A percentile compares a stretch with the other conserved stretches of the same genome.
Evolutionary conservation across 2,888 invertebrate species (phyloP).

Genomic region (Elysia crispata): DNA sequence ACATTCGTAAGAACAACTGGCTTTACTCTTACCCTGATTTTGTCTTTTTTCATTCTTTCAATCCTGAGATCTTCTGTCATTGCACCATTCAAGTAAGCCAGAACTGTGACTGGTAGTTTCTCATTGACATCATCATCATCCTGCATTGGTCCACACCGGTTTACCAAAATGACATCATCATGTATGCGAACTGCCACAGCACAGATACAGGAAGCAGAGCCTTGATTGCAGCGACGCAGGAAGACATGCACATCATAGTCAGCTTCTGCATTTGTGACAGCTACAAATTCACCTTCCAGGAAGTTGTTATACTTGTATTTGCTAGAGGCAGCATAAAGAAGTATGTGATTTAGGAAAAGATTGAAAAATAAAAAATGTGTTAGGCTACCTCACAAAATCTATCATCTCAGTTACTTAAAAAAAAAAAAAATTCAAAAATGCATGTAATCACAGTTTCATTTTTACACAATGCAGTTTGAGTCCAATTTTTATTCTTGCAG

Average conservation of each 20-base stretch:
- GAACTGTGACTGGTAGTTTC: slow-evolving; percentile 46
- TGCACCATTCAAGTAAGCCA: slow-evolving; percentile 59
- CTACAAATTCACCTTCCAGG: slow-evolving; percentile 68
- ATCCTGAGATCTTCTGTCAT: slow-evolving; percentile 58
- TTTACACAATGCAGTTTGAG: too few relatives aligned
- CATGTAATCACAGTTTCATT: too few relatives aligned
- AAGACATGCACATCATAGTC: slow-evolving; percentile 54
- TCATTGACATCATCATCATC: not conserved
- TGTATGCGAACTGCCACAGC: slow-evolving; percentile 62
- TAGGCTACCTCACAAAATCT: too few relatives aligned
- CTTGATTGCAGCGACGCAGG: slow-evolving; percentile 55
- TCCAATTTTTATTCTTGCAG: too few relatives aligned
- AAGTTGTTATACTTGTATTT: slow-evolving; percentile 58
- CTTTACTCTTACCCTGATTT: slow-evolving; percentile 56
- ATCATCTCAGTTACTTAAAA: too few relatives aligned
- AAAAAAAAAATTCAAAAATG: too few relatives aligned
- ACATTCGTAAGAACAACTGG: too few relatives aligned
- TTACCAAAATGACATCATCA: slow-evolving; percentile 66
- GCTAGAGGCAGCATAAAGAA: not conserved
- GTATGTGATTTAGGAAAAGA: too few relatives aligned
- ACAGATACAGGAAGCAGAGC: slow-evolving; percentile 63
- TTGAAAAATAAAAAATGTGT: too few relatives aligned
- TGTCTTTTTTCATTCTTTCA: slow-evolving; percentile 54
- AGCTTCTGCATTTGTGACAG: slow-evolving; percentile 55
- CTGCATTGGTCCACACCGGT: slow-evolving; percentile 58